Evolutionary conservation across 2,113 vertebrate genomes (phyloP), one percentile per base, ranked within the genome.

Genomic region (Ardeotis arabs): DNA sequence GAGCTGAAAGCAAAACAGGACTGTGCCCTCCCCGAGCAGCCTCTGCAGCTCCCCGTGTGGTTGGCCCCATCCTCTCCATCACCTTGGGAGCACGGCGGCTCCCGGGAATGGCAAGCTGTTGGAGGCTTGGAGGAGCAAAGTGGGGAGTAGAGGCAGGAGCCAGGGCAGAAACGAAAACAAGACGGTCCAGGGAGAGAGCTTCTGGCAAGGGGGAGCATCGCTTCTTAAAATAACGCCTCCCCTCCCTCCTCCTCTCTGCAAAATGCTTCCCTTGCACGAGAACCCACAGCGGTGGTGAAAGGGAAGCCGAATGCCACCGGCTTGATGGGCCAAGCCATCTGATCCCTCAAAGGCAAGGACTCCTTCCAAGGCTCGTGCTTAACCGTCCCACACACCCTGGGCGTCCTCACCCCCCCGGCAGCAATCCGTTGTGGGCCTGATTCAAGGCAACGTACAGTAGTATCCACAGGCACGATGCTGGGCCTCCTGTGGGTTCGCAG

Each of bases 331-430:
- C 88, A 93, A 94, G 66, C 77, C 90, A 85, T 29, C 21, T 3
- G 8, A 93, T 89, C 93, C 91, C 84, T 94, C 92, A 95, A 91
- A 87, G 73, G 92, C 39, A 0, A 93, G 89, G 91, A 87, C 55
- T 94, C 58, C n/a, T 89, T 93, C 97, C 93, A 97, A 89, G 74
- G 92, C 93, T 92, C 50, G 73, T 93, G 93, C 85, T 93, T 86
- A 75, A 77, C 62, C 68, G 35, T 29, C 86, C 95, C 92, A 84
- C 93, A 95, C 8, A 9, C 68, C 62, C 84, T 11, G 27, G 84
- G 82, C 69, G 3, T 55, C 59, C 80, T 82, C 62, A 1, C 14
- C 53, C 70, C 86, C 87, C 80, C 13, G 3, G 83, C 93, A 60
- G 74, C 14, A 2, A 47, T 12, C 59, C 0, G 16, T 37, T 2